These are phyloP conservation scores for Drosophila lowei DNA, from an alignment of 1,140 invertebrate species.

Conservation along the genomic window DNA sequence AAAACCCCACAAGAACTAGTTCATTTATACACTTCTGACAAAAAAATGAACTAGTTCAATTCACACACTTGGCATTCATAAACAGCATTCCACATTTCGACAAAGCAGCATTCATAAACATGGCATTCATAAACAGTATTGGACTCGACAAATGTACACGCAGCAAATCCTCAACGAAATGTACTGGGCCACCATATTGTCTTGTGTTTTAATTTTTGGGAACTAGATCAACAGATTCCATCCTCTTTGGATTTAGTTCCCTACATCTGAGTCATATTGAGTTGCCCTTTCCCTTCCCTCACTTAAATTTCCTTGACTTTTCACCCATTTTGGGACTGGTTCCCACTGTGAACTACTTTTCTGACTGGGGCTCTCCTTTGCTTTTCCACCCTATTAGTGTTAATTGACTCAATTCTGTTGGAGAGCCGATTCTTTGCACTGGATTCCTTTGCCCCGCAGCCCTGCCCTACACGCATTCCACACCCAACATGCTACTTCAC, in stretches of 20 bases:
- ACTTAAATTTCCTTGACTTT: background rate
- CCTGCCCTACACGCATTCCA: background rate
- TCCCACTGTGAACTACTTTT: constrained; percentile 1
- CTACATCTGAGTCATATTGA: too few species aligned
- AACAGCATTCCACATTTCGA: too few species aligned
- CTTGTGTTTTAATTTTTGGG: too few species aligned
- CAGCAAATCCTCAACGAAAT: too few species aligned
- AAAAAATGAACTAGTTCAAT: constrained; percentile 5
- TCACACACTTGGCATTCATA: background rate
- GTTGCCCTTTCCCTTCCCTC: too few species aligned
- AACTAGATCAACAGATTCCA: too few species aligned
- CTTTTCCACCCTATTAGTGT: constrained; percentile 30
- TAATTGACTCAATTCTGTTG: constrained; percentile 46
- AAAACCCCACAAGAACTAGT: background rate
- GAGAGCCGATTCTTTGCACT: constrained; percentile 39
- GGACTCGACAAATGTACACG: too few species aligned
- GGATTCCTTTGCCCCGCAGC: constrained; percentile 11
- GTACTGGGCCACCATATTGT: too few species aligned
- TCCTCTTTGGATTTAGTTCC: too few species aligned
- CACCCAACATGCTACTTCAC: constrained; percentile 6
- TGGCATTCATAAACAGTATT: too few species aligned
- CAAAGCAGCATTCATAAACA: too few species aligned
- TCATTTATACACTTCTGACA: background rate
- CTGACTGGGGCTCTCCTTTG: constrained; percentile 27
- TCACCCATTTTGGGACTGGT: background rate